Percentiles rank a stretch among this genome's conserved stretches.
These are phyloP conservation scores for Campoplex capitator DNA, from an alignment of 2,888 invertebrate genomes.

Conservation along the genomic window DNA sequence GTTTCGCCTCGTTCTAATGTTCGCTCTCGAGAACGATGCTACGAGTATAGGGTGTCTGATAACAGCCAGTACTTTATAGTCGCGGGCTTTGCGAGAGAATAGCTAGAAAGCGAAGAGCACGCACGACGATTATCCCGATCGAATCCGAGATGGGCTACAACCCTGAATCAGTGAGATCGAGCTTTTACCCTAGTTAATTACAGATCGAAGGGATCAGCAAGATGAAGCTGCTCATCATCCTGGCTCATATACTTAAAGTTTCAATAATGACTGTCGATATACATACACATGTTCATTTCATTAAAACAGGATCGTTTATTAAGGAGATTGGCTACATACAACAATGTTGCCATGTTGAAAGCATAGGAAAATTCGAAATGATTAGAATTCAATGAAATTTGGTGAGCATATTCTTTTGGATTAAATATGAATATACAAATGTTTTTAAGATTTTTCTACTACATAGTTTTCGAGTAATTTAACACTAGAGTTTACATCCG, in stretches of 20 bases:
- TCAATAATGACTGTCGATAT: conserved; percentile 12
- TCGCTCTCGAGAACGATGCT: conserved; percentile 10
- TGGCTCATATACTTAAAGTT: background rate
- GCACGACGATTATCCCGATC: conserved; percentile 62
- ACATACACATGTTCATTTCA: background rate
- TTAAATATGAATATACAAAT: too few species aligned
- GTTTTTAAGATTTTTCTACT: too few species aligned
- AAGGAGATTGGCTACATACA: too few species aligned
- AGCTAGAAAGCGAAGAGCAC: conserved; percentile 5
- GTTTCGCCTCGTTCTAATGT: conserved; percentile 34
- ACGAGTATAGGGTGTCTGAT: conserved; percentile 51
- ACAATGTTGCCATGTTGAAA: too few species aligned
- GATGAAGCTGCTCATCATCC: conserved; percentile 44
- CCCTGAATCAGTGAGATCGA: conserved; percentile 5
- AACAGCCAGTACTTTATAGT: conserved; percentile 53
- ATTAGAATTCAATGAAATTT: too few species aligned
- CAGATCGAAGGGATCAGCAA: background rate
- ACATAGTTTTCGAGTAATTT: too few species aligned
- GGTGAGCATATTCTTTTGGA: too few species aligned
- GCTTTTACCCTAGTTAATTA: conserved; percentile 33
- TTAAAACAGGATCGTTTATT: background rate
- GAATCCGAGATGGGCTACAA: conserved; percentile 48
- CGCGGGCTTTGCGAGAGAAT: background rate
- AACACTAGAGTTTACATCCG: too few species aligned
- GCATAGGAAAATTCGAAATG: too few species aligned